Evolutionary conservation across 1,140 invertebrate species (phyloP).

Genomic region (Asobara japonica): DNA sequence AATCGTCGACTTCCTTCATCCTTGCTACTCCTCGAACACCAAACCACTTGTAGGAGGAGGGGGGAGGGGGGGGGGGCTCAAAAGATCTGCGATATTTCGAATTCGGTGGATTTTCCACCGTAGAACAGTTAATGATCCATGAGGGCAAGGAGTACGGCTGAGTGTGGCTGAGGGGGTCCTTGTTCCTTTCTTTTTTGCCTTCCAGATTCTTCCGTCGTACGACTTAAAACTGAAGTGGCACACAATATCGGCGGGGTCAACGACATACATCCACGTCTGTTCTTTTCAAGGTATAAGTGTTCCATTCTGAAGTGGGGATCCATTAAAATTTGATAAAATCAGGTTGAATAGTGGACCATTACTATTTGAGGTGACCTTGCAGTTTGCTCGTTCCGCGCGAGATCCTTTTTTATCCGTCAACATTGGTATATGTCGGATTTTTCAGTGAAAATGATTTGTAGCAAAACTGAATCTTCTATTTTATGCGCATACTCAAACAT

Average conservation of each 20-base stretch:
- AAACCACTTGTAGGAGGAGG: background rate
- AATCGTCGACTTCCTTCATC: background rate
- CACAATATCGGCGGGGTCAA: constrained; percentile 60
- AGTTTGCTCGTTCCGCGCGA: too few species aligned
- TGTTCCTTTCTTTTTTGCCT: constrained; percentile 47
- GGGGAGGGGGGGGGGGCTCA: background rate
- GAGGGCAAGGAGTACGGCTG: constrained; percentile 53
- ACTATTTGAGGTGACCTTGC: too few species aligned
- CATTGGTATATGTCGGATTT: too few species aligned
- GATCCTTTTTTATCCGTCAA: too few species aligned
- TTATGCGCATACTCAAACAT: too few species aligned
- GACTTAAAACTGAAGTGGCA: constrained; percentile 61
- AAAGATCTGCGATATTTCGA: constrained; percentile 27
- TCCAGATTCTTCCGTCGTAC: constrained; percentile 46
- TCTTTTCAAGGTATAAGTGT: too few species aligned
- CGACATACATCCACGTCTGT: constrained; percentile 41
- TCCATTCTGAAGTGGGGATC: too few species aligned
- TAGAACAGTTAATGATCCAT: constrained; percentile 61
- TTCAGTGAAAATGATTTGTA: too few species aligned
- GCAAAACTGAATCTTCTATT: too few species aligned
- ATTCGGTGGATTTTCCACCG: constrained; percentile 48
- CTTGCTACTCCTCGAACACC: constrained; percentile 20
- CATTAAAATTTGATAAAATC: too few species aligned
- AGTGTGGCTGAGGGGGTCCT: constrained; percentile 63
- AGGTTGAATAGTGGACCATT: too few species aligned